A percentile compares a stretch with the other conserved stretches of the same genome.
These are phyloP conservation scores for Aporophyla lueneburgensis DNA, from an alignment of 2,888 invertebrate species.

Conservation along the genomic window DNA sequence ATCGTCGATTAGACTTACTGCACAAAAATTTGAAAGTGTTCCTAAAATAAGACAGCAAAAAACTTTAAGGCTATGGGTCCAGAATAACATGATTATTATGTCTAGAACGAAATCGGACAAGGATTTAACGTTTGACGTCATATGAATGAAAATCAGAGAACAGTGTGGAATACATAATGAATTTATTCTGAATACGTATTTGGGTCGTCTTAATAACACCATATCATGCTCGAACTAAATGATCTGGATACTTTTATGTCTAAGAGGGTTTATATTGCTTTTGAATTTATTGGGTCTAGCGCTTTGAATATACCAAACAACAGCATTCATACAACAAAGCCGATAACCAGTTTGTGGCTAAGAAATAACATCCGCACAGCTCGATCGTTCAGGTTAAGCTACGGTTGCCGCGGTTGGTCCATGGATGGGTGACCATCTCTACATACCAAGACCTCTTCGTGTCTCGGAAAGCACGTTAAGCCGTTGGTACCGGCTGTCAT, in stretches of 20 bases:
- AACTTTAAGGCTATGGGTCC: not conserved
- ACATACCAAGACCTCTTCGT: too few relatives aligned
- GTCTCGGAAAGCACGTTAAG: too few relatives aligned
- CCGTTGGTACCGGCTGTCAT: too few relatives aligned
- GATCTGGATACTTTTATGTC: not conserved
- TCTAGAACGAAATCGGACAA: conserved; percentile 3
- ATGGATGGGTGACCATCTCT: too few relatives aligned
- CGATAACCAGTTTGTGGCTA: not conserved
- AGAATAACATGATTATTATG: not conserved
- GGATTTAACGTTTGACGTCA: conserved; percentile 18
- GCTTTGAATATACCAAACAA: not conserved
- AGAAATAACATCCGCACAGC: not conserved
- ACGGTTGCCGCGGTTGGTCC: too few relatives aligned
- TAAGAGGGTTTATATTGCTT: not conserved
- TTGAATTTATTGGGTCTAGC: not conserved
- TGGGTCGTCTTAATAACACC: conserved; percentile 33
- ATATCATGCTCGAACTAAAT: conserved; percentile 1
- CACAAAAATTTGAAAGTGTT: not conserved
- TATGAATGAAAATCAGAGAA: conserved; percentile 41
- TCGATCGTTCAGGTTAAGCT: too few relatives aligned
- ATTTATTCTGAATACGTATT: conserved; percentile 46
- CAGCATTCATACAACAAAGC: too few relatives aligned
- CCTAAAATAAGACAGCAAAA: not conserved
- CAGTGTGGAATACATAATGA: conserved; percentile 35
- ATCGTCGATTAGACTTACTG: too few relatives aligned